phyloP scores from a whole-genome alignment of 2,797 vertebrate species.

The Xenopus petersii region DNA sequence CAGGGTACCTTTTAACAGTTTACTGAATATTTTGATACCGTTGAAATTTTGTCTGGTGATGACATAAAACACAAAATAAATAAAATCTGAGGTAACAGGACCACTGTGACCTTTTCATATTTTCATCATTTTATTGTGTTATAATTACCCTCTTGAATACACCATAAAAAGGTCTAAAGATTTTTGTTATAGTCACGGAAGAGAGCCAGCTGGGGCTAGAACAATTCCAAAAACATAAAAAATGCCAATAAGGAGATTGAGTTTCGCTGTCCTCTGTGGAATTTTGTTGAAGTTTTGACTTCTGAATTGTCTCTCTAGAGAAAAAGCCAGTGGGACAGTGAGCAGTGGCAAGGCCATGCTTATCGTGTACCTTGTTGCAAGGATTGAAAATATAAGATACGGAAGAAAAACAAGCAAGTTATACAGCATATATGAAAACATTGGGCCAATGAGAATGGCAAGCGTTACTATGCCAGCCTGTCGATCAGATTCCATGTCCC shows the following conservation, averaged over 20 bases:
- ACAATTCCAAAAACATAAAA: slow-evolving; percentile 93
- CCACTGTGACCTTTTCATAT: too few relatives aligned
- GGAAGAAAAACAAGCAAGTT: slow-evolving; percentile 88
- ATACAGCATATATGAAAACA: slow-evolving; percentile 88
- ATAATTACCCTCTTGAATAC: too few relatives aligned
- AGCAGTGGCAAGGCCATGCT: slow-evolving; percentile 93
- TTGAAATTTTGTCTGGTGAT: too few relatives aligned
- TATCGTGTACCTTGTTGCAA: slow-evolving; percentile 90
- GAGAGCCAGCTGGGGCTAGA: slow-evolving; percentile 79
- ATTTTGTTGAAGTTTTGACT: slow-evolving; percentile 84
- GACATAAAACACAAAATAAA: too few relatives aligned
- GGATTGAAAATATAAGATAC: slow-evolving; percentile 88
- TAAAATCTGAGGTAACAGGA: too few relatives aligned
- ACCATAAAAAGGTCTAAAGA: too few relatives aligned
- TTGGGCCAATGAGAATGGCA: slow-evolving; percentile 92
- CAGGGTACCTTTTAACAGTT: too few relatives aligned
- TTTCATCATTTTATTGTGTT: too few relatives aligned
- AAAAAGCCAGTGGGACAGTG: slow-evolving; percentile 94
- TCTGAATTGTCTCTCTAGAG: slow-evolving; percentile 90
- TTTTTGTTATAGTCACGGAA: slow-evolving; percentile 71
- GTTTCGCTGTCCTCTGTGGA: slow-evolving; percentile 92
- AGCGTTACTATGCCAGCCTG: slow-evolving; percentile 94
- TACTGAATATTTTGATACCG: too few relatives aligned
- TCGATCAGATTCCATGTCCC: slow-evolving; percentile 94
- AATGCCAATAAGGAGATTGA: slow-evolving; percentile 91